Percentiles rank a stretch among this genome's conserved stretches.
phyloP scores from a whole-genome alignment of 92 coral and sea anemone genomes.

The Hydrozoanthus gracilis region DNA sequence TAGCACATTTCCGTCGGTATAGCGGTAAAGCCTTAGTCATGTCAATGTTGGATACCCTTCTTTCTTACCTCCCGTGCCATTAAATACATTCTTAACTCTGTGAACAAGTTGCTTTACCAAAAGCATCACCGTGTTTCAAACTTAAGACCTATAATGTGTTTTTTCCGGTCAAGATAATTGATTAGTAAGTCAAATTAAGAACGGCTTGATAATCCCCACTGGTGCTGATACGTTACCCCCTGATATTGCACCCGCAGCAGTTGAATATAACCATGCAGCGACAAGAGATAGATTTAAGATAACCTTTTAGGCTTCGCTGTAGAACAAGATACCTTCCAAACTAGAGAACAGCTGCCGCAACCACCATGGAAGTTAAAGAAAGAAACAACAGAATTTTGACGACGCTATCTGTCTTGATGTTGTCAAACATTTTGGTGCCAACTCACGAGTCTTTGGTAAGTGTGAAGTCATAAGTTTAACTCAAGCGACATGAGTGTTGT shows the following conservation, averaged over 20 bases:
- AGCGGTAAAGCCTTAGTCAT: no score
- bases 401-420: background rate
- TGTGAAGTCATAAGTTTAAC: background rate
- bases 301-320: background rate
- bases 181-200: background rate
- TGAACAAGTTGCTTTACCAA: background rate
- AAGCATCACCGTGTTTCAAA: no score
- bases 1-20: no score
- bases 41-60: no score
- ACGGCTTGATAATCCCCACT: background rate
- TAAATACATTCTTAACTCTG: no score
- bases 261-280: conserved; percentile 1
- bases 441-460: background rate
- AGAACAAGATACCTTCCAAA: background rate
- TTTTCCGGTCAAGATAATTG: background rate
- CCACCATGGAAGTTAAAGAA: background rate
- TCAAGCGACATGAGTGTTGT: background rate
- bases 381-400: background rate
- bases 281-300: background rate
- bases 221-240: conserved; percentile 14
- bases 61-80: no score
- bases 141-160: background rate
- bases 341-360: background rate
- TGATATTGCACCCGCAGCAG: background rate
- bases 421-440: background rate